These are phyloP conservation scores for Drosophila antonietae DNA, from an alignment of 2,888 invertebrate genomes.

Conservation along the genomic window DNA sequence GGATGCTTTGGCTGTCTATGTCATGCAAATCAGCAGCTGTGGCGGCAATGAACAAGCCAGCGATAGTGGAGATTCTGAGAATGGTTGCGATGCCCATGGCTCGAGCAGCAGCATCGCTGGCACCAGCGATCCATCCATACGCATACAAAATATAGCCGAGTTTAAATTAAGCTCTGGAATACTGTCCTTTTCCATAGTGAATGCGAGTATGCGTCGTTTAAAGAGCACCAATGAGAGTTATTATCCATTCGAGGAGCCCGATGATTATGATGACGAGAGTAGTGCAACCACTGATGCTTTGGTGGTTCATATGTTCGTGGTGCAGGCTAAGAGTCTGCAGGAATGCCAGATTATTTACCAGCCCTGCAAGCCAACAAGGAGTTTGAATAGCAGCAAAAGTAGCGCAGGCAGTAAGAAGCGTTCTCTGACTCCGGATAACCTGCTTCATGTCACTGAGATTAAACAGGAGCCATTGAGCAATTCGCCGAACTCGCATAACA, in stretches of 20 bases:
- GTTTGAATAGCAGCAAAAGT: constrained; percentile 54
- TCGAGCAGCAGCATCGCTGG: constrained; percentile 24
- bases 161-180: constrained; percentile 94
- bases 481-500: constrained; percentile 46
- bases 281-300: constrained; percentile 85
- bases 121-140: constrained; percentile 84
- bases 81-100: constrained; percentile 32
- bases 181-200: constrained; percentile 94
- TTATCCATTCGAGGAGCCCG: constrained; percentile 86
- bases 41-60: constrained; percentile 19
- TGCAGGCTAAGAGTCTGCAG: constrained; percentile 95
- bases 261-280: constrained; percentile 86
- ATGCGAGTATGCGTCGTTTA: constrained; percentile 88
- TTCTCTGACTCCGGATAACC: constrained; percentile 55
- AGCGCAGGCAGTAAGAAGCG: constrained; percentile 37
- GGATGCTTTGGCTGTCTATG: constrained; percentile 92
- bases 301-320: constrained; percentile 89
- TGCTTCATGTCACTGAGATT: constrained; percentile 40
- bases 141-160: constrained; percentile 92
- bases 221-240: constrained; percentile 85
- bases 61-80: constrained; percentile 49
- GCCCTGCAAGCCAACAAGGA: constrained; percentile 83
- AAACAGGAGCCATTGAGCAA: constrained; percentile 58
- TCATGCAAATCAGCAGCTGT: constrained; percentile 88
- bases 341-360: constrained; percentile 90